These are phyloP conservation scores for Herminia tarsipennalis DNA, from an alignment of 2,888 invertebrate species.

Conservation along the genomic window DNA sequence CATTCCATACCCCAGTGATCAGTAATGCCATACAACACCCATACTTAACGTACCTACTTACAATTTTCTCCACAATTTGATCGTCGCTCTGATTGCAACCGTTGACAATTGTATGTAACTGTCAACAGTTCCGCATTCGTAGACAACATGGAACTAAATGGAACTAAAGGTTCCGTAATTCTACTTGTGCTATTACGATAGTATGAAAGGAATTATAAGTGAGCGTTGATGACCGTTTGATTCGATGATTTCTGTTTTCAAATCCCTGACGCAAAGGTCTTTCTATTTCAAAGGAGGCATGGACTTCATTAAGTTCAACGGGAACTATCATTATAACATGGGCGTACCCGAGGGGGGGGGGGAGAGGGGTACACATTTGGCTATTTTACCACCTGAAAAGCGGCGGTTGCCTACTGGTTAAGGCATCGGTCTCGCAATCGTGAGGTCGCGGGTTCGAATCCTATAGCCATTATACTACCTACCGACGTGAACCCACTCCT, in stretches of 20 bases:
- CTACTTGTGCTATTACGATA: slow-evolving; percentile 8
- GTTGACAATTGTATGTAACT: slow-evolving; percentile 46
- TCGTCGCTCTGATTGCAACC: slow-evolving; percentile 43
- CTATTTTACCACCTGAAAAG: too few species aligned
- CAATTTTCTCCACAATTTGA: slow-evolving; percentile 82
- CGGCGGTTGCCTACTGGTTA: too few species aligned
- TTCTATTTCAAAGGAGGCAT: too few species aligned
- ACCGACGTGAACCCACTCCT: too few species aligned
- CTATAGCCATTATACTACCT: too few species aligned
- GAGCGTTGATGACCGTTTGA: slow-evolving; percentile 3
- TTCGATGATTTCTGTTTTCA: slow-evolving; percentile 1
- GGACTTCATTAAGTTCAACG: too few species aligned
- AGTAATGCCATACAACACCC: slow-evolving; percentile 49
- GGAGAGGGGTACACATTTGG: too few species aligned
- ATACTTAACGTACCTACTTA: slow-evolving; percentile 39
- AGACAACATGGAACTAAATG: slow-evolving; percentile 13
- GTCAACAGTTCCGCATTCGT: slow-evolving; percentile 42
- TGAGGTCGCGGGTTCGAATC: too few species aligned
- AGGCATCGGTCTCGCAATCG: too few species aligned
- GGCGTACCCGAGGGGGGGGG: too few species aligned
- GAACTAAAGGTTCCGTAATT: slow-evolving; percentile 14
- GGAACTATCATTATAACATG: too few species aligned
- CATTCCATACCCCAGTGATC: slow-evolving; percentile 47
- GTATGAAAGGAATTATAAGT: slow-evolving; percentile 15
- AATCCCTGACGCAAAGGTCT: neutral